These are phyloP conservation scores for Aphodius granarius DNA, from an alignment of 2,888 invertebrate species.

Conservation along the genomic window DNA sequence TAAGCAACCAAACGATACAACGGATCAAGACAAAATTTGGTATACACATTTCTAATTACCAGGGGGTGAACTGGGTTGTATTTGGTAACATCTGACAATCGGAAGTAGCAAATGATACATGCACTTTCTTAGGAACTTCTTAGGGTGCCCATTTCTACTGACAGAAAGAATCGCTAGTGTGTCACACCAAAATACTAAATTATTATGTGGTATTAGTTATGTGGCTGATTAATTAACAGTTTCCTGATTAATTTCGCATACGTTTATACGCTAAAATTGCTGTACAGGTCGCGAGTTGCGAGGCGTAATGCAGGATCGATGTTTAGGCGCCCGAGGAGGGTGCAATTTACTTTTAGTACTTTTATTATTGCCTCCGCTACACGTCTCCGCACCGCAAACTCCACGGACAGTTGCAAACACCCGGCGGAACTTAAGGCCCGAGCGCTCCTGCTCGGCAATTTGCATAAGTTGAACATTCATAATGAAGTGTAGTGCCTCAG, in stretches of 20 bases:
- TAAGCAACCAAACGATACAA: no score
- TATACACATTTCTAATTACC: no score
- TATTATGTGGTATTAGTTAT: no score
- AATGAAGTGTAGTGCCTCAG: constrained; percentile 11
- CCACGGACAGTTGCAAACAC: neutral
- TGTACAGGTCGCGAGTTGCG: neutral
- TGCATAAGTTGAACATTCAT: constrained; percentile 5
- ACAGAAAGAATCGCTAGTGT: no score
- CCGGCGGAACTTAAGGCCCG: neutral
- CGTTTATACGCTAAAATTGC: neutral
- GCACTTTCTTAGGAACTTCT: no score
- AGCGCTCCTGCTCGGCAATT: neutral
- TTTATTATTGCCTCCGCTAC: neutral
- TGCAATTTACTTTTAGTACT: neutral
- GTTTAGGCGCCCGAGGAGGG: neutral
- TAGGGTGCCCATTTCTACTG: no score
- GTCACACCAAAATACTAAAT: no score
- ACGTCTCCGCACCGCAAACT: neutral
- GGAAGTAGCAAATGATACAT: no score
- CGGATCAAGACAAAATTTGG: no score
- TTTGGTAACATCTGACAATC: no score
- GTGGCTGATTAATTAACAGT: neutral
- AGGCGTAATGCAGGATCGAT: neutral
- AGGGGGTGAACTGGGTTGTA: no score
- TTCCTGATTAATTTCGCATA: neutral